Evolutionary conservation across 2,113 vertebrate species (phyloP).

Genomic region (Stomatorhinus ivindoensis): DNA sequence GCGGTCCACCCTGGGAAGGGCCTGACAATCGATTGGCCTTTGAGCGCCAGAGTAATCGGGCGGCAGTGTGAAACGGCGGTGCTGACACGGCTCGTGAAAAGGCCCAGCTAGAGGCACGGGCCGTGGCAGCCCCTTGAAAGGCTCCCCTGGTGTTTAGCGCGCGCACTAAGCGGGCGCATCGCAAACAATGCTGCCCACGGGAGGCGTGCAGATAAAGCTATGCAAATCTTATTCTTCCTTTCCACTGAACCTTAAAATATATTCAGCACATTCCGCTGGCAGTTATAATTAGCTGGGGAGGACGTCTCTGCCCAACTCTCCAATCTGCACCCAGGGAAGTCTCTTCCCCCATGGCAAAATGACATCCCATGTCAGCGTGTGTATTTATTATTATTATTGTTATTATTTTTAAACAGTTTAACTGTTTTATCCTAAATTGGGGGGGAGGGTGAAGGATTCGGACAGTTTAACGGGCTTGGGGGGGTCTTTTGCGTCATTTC

Average conservation of each 20-base stretch:
- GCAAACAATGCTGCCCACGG: slow-evolving; percentile 33
- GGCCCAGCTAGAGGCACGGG: not conserved
- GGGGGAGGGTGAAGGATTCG: slow-evolving; percentile 13
- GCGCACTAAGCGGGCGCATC: slow-evolving; percentile 24
- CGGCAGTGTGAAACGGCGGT: not conserved
- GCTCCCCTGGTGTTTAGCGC: not conserved
- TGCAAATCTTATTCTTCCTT: slow-evolving; percentile 40
- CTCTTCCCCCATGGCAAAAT: slow-evolving; percentile 11
- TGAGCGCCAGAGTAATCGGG: not conserved
- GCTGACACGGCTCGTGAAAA: not conserved
- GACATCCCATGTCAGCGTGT: slow-evolving; percentile 23
- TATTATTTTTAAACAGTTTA: slow-evolving; percentile 14
- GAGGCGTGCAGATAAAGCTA: slow-evolving; percentile 36
- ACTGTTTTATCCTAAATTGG: slow-evolving; percentile 20
- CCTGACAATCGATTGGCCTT: not conserved
- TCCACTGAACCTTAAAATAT: slow-evolving; percentile 41
- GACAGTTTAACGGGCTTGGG: not conserved
- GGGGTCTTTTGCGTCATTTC: not conserved
- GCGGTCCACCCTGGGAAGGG: not conserved
- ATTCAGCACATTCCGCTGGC: slow-evolving; percentile 32
- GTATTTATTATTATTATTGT: not conserved
- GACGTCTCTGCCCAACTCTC: slow-evolving; percentile 1
- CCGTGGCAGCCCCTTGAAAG: slow-evolving; percentile 10
- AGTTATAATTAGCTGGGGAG: slow-evolving; percentile 42
- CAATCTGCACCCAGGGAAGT: slow-evolving; percentile 10